Evolutionary conservation across 2,797 vertebrate genomes (phyloP).

Genomic region (Acrossocheilus wenchowensis): DNA sequence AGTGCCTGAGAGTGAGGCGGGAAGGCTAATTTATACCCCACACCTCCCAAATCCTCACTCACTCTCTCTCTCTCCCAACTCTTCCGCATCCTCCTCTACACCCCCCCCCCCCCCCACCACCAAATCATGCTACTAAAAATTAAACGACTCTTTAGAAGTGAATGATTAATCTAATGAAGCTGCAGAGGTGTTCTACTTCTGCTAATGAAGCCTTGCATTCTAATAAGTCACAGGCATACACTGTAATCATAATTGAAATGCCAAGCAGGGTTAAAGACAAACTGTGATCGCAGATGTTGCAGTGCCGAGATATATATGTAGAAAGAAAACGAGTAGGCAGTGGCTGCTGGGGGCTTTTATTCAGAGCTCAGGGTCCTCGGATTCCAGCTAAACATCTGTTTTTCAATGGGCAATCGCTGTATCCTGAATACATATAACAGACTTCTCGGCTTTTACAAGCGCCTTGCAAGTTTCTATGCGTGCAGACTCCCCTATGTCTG

Average conservation of each 20-base stretch:
- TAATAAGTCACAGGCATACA: slow-evolving; percentile 46
- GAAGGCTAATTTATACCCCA: slow-evolving; percentile 48
- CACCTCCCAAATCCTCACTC: background rate
- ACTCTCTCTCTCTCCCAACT: slow-evolving; percentile 5
- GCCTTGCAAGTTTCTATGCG: slow-evolving; percentile 46
- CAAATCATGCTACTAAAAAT: slow-evolving; percentile 41
- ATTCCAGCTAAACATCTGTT: slow-evolving; percentile 64
- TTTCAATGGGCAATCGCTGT: slow-evolving; percentile 57
- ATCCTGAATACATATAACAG: slow-evolving; percentile 64
- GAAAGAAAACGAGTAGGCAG: slow-evolving; percentile 27
- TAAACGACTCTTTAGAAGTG: slow-evolving; percentile 46
- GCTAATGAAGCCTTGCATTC: slow-evolving; percentile 50
- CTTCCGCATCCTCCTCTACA: slow-evolving; percentile 5
- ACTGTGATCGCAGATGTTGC: slow-evolving; percentile 54
- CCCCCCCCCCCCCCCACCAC: background rate
- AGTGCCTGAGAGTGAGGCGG: slow-evolving; percentile 51
- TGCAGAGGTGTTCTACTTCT: slow-evolving; percentile 48
- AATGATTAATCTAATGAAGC: slow-evolving; percentile 53
- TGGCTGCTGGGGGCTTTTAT: slow-evolving; percentile 45
- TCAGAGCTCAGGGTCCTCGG: slow-evolving; percentile 40
- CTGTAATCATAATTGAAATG: slow-evolving; percentile 56
- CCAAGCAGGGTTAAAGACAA: slow-evolving; percentile 50
- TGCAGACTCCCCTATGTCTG: slow-evolving; percentile 59
- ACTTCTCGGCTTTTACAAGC: slow-evolving; percentile 61
- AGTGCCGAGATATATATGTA: background rate